These are phyloP conservation scores for Rhea pennata DNA, from an alignment of 2,113 vertebrate genomes.

Conservation along the genomic window DNA sequence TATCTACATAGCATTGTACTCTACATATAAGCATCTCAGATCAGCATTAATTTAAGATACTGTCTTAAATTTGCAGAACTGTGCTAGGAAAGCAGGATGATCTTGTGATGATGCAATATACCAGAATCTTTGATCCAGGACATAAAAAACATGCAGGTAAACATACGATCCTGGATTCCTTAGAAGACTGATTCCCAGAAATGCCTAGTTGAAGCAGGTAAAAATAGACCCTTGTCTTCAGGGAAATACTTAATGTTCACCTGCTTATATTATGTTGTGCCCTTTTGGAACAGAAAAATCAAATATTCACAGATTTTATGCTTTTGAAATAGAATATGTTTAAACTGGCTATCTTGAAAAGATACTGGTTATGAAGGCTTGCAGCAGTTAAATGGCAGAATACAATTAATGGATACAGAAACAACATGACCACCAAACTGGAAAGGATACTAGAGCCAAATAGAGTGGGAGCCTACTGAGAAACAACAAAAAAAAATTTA, in stretches of 20 bases:
- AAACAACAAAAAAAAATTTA: not conserved
- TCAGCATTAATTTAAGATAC: not conserved
- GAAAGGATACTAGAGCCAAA: not conserved
- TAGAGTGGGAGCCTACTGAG: not conserved
- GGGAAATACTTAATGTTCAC: not conserved
- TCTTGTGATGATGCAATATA: not conserved
- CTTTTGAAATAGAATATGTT: not conserved
- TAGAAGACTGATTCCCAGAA: not conserved
- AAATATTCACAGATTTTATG: not conserved
- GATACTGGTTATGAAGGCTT: not conserved
- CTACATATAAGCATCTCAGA: not conserved
- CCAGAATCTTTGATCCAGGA: not conserved
- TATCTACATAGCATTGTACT: not conserved
- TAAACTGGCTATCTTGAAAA: not conserved
- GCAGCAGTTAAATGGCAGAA: not conserved
- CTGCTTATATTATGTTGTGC: not conserved
- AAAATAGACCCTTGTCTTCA: not conserved
- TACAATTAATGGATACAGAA: not conserved
- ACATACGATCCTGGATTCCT: not conserved
- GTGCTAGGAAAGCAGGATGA: not conserved
- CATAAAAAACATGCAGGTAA: not conserved
- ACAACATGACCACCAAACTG: not conserved
- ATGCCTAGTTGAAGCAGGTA: not conserved
- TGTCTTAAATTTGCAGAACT: not conserved
- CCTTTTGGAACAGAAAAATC: not conserved